Percentiles rank a stretch among this genome's conserved stretches.
Evolutionary conservation across 2,888 invertebrate genomes (phyloP).

Genomic region (Meghimatium bilineatum): DNA sequence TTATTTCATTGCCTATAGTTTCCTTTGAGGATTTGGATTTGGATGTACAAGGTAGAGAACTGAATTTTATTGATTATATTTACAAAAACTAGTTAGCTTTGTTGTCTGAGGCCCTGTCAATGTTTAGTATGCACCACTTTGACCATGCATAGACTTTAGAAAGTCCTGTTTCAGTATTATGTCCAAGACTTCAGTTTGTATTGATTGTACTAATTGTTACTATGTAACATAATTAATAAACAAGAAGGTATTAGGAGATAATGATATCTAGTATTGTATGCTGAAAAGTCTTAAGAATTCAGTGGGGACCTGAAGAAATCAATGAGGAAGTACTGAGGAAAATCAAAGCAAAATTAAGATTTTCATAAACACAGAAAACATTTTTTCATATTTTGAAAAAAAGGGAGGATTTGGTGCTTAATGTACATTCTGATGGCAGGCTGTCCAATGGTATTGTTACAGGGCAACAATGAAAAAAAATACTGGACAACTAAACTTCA

Average conservation of each 20-base stretch:
- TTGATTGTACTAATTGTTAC: neutral
- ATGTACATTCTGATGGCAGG: no score
- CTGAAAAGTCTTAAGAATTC: no score
- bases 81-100: neutral
- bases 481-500: no score
- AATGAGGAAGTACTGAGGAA: no score
- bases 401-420: no score
- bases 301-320: no score
- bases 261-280: neutral
- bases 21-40: conserved; percentile 32
- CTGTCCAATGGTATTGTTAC: no score
- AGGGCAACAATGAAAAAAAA: no score
- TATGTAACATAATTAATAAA: no score
- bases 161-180: neutral
- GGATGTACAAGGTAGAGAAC: conserved; percentile 26
- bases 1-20: conserved; percentile 30
- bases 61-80: neutral
- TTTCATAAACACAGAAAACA: no score
- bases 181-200: neutral
- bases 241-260: neutral
- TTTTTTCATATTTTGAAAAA: no score
- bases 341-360: no score
- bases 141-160: conserved; percentile 13
- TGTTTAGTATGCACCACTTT: neutral
- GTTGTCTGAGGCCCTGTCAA: neutral